These are phyloP conservation scores for Bombus difficillimus DNA, from an alignment of 1,140 invertebrate genomes.

Conservation along the genomic window DNA sequence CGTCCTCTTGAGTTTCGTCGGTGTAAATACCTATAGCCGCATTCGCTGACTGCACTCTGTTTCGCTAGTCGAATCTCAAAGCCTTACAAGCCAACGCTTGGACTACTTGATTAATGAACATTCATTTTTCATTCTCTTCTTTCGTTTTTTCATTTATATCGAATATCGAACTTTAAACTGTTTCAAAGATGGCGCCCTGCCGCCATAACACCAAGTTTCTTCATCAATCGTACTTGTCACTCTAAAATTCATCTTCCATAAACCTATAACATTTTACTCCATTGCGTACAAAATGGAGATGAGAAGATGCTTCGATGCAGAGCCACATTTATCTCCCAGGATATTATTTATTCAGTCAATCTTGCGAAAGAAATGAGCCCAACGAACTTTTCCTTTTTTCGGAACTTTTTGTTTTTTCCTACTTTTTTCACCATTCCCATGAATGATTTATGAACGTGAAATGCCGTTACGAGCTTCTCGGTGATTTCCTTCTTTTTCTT, in stretches of 20 bases:
- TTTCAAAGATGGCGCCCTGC: neutral
- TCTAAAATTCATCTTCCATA: neutral
- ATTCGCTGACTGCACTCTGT: neutral
- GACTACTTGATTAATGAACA: neutral
- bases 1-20: neutral
- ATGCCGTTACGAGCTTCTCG: conserved; percentile 34
- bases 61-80: neutral
- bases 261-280: neutral
- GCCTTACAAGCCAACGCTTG: neutral
- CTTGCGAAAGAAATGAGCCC: conserved; percentile 38
- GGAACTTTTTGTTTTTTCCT: neutral
- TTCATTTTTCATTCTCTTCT: neutral
- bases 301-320: conserved; percentile 16
- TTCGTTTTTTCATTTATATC: neutral
- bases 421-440: conserved; percentile 33
- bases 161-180: neutral
- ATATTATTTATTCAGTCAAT: conserved; percentile 66
- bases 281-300: neutral
- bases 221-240: conserved; percentile 19
- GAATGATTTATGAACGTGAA: conserved; percentile 61
- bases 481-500: neutral
- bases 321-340: conserved; percentile 47
- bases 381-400: conserved; percentile 2
- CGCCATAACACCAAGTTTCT: neutral
- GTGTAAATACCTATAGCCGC: neutral